Evolutionary conservation across 2,797 vertebrate genomes (phyloP), one percentile per base, ranked within the genome.

Genomic region (Microctenopoma stevenorrisi): DNA sequence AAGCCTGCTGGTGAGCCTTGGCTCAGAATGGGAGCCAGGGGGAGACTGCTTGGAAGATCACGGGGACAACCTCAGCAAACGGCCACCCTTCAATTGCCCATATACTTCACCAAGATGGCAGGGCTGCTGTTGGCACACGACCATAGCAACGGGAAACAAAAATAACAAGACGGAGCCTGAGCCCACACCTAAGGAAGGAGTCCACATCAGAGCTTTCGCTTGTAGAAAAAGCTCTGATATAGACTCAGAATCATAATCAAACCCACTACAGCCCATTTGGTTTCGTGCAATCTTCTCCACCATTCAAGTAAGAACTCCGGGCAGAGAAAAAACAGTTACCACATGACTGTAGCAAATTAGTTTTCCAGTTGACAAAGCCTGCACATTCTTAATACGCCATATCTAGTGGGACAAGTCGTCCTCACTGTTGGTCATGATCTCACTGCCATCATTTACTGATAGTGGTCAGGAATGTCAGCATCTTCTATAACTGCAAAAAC

Each of bases 1-100:
- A 95, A 94, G 92, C 89, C 86, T 91, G 87, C 92, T 91, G 89
- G 92, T 85, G 91, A 90, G 88, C 79, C 84, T 93, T 93, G 91
- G 93, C 90, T 90, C 66, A 75, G 87, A 76, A 76, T 53, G 30
- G 81, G 78, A 84, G 80, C 81, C 83, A 67, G 64, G 67, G 83
- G 80, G 85, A 81, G 83, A 78, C 87, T 83, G 85, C 86, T 86
- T 90, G 83, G 89, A 91, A 86, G 89, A 90, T 91, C 88, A 83
- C 35, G 48, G 83, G 86, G 90, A 88, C 86, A 89, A 86, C 89
- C 81, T 86, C 87, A 83, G 83, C 86, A 82, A 90, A 89, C 78
- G 89, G 79, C 85, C 82, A 88, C 84, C 90, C 89, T 93, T 92
- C 89, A 90, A 73, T 85, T 26, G 72, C 74, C 80, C 87, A 85